A percentile compares a stretch with the other conserved stretches of the same genome.
These are phyloP conservation scores for Agelas oroides DNA, from an alignment of 37 sponge, comb jelly and placozoan genomes.

Conservation along the genomic window DNA sequence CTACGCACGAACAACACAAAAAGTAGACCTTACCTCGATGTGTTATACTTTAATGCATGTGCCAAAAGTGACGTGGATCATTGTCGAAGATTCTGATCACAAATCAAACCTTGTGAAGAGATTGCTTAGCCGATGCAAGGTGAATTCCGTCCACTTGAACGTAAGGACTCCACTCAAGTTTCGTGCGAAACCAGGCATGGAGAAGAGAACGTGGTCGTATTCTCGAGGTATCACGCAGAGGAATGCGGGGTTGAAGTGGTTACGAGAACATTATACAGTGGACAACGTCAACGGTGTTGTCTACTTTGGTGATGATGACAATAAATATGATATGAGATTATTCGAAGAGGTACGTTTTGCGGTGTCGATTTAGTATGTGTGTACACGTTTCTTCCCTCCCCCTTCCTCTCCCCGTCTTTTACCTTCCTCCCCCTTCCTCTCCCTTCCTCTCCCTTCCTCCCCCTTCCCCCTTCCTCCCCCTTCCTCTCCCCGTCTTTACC, in stretches of 20 bases:
- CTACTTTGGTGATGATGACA: constrained; percentile 98
- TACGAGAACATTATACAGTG: constrained; percentile 25
- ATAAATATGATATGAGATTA: constrained; percentile 84
- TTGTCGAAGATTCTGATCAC: constrained; percentile 86
- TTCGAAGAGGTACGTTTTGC: constrained; percentile 87
- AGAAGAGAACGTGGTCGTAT: constrained; percentile 71
- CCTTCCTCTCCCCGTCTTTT: too few species aligned
- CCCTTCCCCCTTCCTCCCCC: too few species aligned
- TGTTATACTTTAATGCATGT: constrained; percentile 92
- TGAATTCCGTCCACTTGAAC: constrained; percentile 32
- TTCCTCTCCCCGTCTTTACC: too few species aligned
- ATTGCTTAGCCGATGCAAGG: constrained; percentile 43
- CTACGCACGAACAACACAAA: constrained; percentile 92
- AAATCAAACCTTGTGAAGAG: constrained; percentile 79
- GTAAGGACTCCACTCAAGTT: constrained; percentile 15
- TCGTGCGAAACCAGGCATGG: neutral
- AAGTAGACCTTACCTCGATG: constrained; percentile 94
- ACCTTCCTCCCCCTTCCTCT: neutral
- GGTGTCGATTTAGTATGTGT: too few species aligned
- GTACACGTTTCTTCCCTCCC: neutral
- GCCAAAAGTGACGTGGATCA: constrained; percentile 87
- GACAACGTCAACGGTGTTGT: constrained; percentile 73
- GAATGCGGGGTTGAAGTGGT: constrained; percentile 74
- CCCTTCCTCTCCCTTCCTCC: neutral
- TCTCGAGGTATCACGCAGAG: constrained; percentile 91